These are phyloP conservation scores for Clarias platycephalus DNA, from an alignment of 2,797 vertebrate genomes.

Conservation along the genomic window DNA sequence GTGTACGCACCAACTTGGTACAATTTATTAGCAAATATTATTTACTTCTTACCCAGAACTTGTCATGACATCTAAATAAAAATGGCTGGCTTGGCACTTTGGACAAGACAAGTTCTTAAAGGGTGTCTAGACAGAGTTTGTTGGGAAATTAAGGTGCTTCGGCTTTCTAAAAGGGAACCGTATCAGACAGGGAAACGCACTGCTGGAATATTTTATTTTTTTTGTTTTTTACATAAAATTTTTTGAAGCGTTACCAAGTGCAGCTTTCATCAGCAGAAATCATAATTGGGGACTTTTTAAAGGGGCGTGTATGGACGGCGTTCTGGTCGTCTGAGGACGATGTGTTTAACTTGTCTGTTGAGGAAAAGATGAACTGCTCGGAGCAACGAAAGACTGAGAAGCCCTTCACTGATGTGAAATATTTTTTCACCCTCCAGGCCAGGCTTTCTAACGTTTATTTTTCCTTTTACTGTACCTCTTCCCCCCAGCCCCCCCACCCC, in stretches of 20 bases:
- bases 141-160: not conserved
- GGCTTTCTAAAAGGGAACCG: not conserved
- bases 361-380: constrained; percentile 17
- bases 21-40: not conserved
- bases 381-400: constrained; percentile 27
- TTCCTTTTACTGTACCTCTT: constrained; percentile 4
- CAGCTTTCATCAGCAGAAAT: not conserved
- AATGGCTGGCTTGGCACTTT: not conserved
- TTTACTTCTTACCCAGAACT: not conserved
- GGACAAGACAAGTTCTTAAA: not conserved
- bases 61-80: not conserved
- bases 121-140: not conserved
- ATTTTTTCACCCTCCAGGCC: constrained; percentile 37
- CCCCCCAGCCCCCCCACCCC: too few relatives aligned
- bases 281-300: not conserved
- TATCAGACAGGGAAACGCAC: not conserved
- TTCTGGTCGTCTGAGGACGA: constrained; percentile 16
- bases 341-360: not conserved
- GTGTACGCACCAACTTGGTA: not conserved
- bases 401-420: constrained; percentile 24
- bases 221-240: too few relatives aligned
- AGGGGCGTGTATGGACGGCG: not conserved
- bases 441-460: constrained; percentile 42
- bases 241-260: too few relatives aligned
- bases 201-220: too few relatives aligned